A percentile compares a stretch with the other conserved stretches of the same genome.
Evolutionary conservation across 2,888 invertebrate species (phyloP).

Genomic region (Dichetophora obliterata): DNA sequence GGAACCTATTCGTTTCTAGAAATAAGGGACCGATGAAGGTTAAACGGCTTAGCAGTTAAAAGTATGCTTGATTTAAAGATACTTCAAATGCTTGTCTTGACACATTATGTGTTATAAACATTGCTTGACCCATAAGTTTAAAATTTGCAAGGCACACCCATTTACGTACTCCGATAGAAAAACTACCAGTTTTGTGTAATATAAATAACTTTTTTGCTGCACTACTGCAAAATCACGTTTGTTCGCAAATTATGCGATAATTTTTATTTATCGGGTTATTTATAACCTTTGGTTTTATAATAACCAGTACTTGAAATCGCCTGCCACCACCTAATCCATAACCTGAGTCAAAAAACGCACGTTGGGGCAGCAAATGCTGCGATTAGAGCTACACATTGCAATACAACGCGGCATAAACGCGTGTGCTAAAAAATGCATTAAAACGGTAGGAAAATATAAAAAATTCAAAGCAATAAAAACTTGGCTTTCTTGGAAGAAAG

Average conservation of each 20-base stretch:
- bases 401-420: too few relatives aligned
- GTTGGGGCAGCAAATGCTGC: neutral
- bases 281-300: neutral
- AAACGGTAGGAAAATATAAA: neutral
- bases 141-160: too few relatives aligned
- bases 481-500: neutral
- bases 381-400: neutral
- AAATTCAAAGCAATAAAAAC: neutral
- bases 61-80: too few relatives aligned
- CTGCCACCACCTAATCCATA: neutral
- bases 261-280: slow-evolving; percentile 1
- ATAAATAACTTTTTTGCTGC: too few relatives aligned
- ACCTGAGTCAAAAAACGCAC: slow-evolving; percentile 8
- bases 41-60: too few relatives aligned
- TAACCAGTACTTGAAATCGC: neutral
- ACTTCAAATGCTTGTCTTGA: too few relatives aligned
- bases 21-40: too few relatives aligned
- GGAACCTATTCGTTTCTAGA: too few relatives aligned
- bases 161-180: too few relatives aligned
- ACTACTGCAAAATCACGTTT: neutral
- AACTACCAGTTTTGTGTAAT: too few relatives aligned
- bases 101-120: too few relatives aligned
- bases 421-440: neutral
- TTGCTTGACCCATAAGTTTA: too few relatives aligned
- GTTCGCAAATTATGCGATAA: neutral